Percentiles rank a stretch among this genome's conserved stretches.
These are phyloP conservation scores for Caenorhabditis japonica DNA, from an alignment of 2,888 invertebrate species.

Conservation along the genomic window DNA sequence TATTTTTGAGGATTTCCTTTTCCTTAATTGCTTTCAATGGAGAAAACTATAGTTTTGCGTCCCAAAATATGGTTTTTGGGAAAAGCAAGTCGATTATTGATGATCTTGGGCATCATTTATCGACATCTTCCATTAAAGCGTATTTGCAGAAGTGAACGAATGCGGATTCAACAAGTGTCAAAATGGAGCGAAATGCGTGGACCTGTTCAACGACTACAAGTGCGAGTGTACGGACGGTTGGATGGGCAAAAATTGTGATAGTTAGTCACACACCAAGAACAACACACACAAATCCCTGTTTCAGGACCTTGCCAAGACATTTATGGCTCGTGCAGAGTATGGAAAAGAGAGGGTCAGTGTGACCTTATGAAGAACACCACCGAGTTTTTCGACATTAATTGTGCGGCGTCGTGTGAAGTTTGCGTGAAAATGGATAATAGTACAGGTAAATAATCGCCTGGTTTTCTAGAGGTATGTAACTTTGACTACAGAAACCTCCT, in stretches of 20 bases:
- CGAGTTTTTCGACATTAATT: constrained; percentile 66
- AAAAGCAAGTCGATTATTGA: no score
- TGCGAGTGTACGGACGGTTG: constrained; percentile 61
- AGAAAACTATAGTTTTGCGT: no score
- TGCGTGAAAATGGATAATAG: constrained; percentile 34
- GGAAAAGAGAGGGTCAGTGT: constrained; percentile 68
- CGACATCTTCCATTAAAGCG: no score
- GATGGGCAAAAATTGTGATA: constrained; percentile 66
- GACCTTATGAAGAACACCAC: constrained; percentile 54
- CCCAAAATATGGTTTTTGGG: no score
- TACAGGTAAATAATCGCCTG: constrained; percentile 10
- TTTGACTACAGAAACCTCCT: constrained; percentile 33
- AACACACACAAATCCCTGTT: neutral
- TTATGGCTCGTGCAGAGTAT: constrained; percentile 61
- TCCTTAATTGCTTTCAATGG: no score
- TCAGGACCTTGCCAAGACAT: constrained; percentile 66
- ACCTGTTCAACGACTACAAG: constrained; percentile 62
- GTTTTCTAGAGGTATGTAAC: neutral
- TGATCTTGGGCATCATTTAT: no score
- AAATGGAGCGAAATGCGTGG: constrained; percentile 59
- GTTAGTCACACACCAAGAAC: constrained; percentile 18
- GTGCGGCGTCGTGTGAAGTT: constrained; percentile 61
- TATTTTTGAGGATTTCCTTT: no score
- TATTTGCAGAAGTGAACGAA: constrained; percentile 64
- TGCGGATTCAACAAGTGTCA: constrained; percentile 57